These are phyloP conservation scores for Lipotes vexillifer DNA, from an alignment of 2,113 vertebrate genomes.

Conservation along the genomic window DNA sequence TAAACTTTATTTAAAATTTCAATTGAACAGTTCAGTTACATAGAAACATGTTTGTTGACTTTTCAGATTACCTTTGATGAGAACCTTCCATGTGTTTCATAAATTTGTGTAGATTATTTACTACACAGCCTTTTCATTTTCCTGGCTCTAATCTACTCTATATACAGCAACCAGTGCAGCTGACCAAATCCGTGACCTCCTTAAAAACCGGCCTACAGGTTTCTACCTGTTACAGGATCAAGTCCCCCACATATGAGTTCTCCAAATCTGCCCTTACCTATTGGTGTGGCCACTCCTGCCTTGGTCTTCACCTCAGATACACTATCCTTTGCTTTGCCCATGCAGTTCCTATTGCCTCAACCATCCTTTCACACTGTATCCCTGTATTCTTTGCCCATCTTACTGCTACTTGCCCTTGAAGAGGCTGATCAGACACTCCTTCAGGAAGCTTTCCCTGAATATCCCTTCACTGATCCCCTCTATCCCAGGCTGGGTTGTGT, in stretches of 20 bases:
- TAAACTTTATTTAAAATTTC: slow-evolving; percentile 20
- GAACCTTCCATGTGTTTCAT: background rate
- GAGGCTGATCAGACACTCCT: background rate
- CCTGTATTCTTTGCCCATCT: background rate
- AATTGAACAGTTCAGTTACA: background rate
- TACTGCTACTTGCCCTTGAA: background rate
- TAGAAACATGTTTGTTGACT: background rate
- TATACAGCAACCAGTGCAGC: background rate
- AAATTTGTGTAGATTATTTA: background rate
- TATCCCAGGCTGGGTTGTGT: background rate
- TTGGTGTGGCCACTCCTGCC: background rate
- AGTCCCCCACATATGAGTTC: background rate
- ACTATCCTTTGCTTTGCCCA: background rate
- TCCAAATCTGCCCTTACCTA: background rate
- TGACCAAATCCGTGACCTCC: background rate
- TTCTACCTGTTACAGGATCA: background rate
- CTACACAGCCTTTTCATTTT: background rate
- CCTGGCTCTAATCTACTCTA: background rate
- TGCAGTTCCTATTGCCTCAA: background rate
- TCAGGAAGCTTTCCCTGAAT: background rate
- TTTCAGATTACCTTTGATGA: background rate
- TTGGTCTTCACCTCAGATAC: background rate
- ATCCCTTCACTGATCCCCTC: background rate
- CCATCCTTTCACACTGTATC: background rate
- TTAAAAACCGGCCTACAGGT: background rate